A percentile compares a stretch with the other conserved stretches of the same genome.
Evolutionary conservation across 2,113 vertebrate species (phyloP).

Genomic region (Dicerorhinus sumatrensis): DNA sequence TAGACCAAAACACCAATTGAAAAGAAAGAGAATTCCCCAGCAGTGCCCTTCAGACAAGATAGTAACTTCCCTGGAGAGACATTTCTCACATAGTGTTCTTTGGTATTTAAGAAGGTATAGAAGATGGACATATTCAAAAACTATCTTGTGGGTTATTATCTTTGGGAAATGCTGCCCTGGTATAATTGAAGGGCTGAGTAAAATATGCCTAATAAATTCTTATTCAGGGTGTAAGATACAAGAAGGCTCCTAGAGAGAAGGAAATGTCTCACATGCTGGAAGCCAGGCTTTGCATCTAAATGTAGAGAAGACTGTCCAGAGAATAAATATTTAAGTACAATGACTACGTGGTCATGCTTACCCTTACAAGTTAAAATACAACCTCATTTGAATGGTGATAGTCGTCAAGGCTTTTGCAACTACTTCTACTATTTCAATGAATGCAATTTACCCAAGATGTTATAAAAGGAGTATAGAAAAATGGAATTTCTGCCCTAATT

Average conservation of each 20-base stretch:
- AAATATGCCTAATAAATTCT: not conserved
- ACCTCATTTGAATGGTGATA: not conserved
- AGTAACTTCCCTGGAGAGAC: not conserved
- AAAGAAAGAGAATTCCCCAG: not conserved
- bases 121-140: not conserved
- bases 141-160: not conserved
- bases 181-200: not conserved
- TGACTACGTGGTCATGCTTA: not conserved
- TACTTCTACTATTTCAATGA: slow-evolving; percentile 10
- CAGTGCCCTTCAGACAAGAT: not conserved
- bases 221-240: not conserved
- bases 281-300: not conserved
- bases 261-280: not conserved
- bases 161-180: not conserved
- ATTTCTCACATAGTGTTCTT: not conserved
- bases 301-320: not conserved
- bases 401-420: not conserved
- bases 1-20: not conserved
- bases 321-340: not conserved
- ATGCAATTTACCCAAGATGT: not conserved
- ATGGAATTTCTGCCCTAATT: not conserved
- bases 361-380: slow-evolving; percentile 18
- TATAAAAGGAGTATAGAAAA: not conserved
- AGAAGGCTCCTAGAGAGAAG: not conserved
- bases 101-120: not conserved